Base-by-base conservation (phyloP, 2,797 vertebrate genomes). In the Borostomias antarcticus region DNA sequence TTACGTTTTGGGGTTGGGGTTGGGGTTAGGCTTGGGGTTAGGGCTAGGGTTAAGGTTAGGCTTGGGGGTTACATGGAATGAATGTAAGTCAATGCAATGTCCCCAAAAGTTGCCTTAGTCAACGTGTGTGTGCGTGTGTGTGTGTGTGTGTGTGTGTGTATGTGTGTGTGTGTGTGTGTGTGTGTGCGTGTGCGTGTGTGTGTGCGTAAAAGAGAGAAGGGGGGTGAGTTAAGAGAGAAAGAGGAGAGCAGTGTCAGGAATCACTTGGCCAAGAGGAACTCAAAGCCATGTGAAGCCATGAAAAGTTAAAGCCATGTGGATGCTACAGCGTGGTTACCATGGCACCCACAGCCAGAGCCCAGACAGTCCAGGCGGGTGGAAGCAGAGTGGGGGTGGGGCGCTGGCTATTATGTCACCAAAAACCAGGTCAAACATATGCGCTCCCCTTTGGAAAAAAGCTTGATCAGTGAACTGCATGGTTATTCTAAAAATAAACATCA, bases 401-500 rank as follows among this genome's bases (percentile, higher is more conserved):
- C 58, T 19, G 47, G 32, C 64, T 35, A 19, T 82, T 76, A 68
- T 71, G 66, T 70, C 81, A 82, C 40, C 33, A 67, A 29, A 54
- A n/a, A 33, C 29, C 63, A 52, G 51, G 58, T 63, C 69, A 51
- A 51, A 70, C 62, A n/a, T 26, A 62, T 56, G 58, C 6, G 2
- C 29, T 51, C 19, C 21, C 48, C 48, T 51, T 4, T 51, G 11
- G 7, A 43, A 52, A 9, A 52, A 17, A 1, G n/a, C 48, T 4
- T 7, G 21, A 61, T 17, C 35, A 9, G 64, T 61, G 43, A 45
- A 64, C 30, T 0, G 2, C 32, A 3, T 50, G 10, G 4, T n/a
- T 17, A 11, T 48, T 56, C 30, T 51, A 10, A 33, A 48, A 52
- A 53, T 11, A 11, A 51, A 25, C 10, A 50, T 19, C 37, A 13